Evolutionary conservation across 2,797 vertebrate species (phyloP), one percentile per base, ranked within the genome.

Genomic region (Bradypodion pumilum): DNA sequence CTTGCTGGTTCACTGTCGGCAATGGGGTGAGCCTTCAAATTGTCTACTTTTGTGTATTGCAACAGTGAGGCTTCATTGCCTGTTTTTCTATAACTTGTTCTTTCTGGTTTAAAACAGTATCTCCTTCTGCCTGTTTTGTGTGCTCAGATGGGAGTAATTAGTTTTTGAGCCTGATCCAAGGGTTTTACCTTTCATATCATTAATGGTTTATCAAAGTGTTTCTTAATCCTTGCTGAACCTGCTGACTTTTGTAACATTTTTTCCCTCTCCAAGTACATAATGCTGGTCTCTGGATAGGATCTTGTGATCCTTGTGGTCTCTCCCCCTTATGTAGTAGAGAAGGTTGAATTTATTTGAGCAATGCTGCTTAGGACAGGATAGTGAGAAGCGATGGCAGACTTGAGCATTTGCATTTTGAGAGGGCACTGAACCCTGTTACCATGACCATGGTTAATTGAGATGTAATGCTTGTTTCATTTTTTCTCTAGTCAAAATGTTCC

Each of bases 141-240:
- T 85, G 85, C 84, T 89, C 89, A 90, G 91, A 89, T 93, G 92
- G 94, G 88, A 94, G 81, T 91, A 91, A 93, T 94, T 94, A 92
- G 63, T 88, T 85, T 84, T 86, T 90, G 90, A 89, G 68, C 66
- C 52, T 59, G 44, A 89, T 92, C 92, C 92, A 94, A 81, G 85
- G 85, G 65, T 69, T 90, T 91, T 91, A 82, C 86, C 83, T 95
- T 94, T 93, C 83, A 62, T 93, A 92, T 94, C 83, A 81, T 88
- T 88, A 90, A 90, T 87, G 93, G 46, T 94, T 95, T 92, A 93
- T 95, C 91, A 93, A 87, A 88, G 90, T 94, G 91, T 92, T 93
- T 93, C 90, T 89, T 94, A 93, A 92, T 95, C 84, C 87, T 91
- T 87, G 69, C 90, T 88, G 89, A 93, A 92, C 82, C 88, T 90